Evolutionary conservation across 2,888 invertebrate species (phyloP).

Genomic region (Brassicogethes aeneus): DNA sequence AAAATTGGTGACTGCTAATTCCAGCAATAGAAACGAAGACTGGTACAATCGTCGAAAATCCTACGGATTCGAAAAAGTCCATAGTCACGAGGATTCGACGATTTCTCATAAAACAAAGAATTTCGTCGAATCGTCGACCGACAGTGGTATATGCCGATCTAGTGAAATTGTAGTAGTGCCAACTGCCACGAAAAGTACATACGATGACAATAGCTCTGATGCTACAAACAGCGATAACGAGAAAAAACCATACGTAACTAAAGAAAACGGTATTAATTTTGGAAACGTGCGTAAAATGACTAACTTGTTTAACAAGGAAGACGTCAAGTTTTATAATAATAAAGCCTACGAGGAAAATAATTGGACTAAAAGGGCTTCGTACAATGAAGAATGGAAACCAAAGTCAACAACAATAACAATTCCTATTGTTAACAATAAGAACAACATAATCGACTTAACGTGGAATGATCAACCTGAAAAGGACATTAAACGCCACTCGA

Average conservation of each 20-base stretch:
- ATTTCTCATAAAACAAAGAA: constrained; percentile 41
- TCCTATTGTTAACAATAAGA: constrained; percentile 31
- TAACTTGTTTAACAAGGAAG: constrained; percentile 18
- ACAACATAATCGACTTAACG: constrained; percentile 23
- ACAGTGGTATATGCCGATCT: constrained; percentile 67
- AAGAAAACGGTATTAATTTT: constrained; percentile 14
- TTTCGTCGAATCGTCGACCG: constrained; percentile 66
- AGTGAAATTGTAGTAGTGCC: constrained; percentile 50
- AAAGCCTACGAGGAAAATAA: constrained; percentile 13
- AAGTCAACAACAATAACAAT: constrained; percentile 37
- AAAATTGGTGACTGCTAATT: constrained; percentile 33
- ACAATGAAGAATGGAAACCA: constrained; percentile 15
- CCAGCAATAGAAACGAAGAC: constrained; percentile 43
- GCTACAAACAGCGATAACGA: constrained; percentile 18
- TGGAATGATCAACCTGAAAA: constrained; percentile 25
- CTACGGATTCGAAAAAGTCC: constrained; percentile 57
- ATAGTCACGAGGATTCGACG: constrained; percentile 25
- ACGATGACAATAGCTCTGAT: constrained; percentile 14
- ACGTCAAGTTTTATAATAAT: constrained; percentile 11
- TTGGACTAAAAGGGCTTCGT: constrained; percentile 15
- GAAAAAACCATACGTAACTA: constrained; percentile 12
- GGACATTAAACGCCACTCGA: constrained; percentile 46
- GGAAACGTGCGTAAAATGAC: constrained; percentile 26
- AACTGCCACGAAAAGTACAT: constrained; percentile 17
- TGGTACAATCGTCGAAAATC: constrained; percentile 71